These are phyloP conservation scores for Tetheella fluctuosa DNA, from an alignment of 2,888 invertebrate species.

Conservation along the genomic window DNA sequence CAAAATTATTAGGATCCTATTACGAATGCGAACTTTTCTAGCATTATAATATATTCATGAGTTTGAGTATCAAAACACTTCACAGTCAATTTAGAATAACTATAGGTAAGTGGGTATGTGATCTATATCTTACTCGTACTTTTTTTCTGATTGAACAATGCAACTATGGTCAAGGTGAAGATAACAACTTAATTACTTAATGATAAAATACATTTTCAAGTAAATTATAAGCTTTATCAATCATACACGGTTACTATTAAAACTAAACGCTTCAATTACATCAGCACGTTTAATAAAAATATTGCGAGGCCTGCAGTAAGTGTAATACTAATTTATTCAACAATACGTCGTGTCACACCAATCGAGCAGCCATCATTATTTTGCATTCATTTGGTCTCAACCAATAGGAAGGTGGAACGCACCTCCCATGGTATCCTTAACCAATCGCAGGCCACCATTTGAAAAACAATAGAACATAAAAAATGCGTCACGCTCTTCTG, in stretches of 20 bases:
- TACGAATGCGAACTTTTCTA: no score
- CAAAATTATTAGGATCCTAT: no score
- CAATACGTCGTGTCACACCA: slow-evolving; percentile 72
- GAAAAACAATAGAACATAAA: slow-evolving; percentile 84
- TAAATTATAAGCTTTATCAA: neutral
- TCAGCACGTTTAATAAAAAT: slow-evolving; percentile 6
- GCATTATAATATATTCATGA: no score
- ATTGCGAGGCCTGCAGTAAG: neutral
- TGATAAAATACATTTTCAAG: neutral
- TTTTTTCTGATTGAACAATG: neutral
- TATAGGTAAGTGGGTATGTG: no score
- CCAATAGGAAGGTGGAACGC: slow-evolving; percentile 64
- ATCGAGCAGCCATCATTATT: slow-evolving; percentile 77
- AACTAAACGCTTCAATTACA: neutral
- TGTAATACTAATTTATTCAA: slow-evolving; percentile 72
- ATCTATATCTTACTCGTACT: no score
- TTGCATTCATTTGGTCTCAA: slow-evolving; percentile 67
- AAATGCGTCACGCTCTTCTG: slow-evolving; percentile 76
- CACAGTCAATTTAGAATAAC: no score
- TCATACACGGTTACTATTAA: neutral
- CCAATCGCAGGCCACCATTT: slow-evolving; percentile 70
- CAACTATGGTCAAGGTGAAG: neutral
- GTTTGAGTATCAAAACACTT: no score
- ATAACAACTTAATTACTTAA: neutral
- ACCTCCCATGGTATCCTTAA: slow-evolving; percentile 61